Evolutionary conservation across 2,888 invertebrate genomes (phyloP).

Genomic region (Drosophila gaucha): DNA sequence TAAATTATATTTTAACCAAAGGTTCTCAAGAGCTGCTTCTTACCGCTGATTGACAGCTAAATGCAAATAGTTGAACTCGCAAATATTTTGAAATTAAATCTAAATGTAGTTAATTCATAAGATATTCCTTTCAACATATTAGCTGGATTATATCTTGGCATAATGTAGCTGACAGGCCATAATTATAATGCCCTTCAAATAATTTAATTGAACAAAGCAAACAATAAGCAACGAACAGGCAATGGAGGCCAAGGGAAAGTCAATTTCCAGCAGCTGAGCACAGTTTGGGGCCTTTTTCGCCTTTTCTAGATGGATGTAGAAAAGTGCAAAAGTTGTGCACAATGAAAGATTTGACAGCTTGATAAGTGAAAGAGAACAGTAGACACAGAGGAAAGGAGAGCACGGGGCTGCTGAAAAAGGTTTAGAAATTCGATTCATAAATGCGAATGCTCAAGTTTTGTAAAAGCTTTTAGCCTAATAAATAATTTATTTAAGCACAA

Average conservation of each 20-base stretch:
- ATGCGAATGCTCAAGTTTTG: constrained; percentile 6
- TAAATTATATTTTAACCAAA: constrained; percentile 28
- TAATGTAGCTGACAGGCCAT: constrained; percentile 21
- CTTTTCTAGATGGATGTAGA: constrained; percentile 35
- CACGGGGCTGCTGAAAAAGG: constrained; percentile 8
- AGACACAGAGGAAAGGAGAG: neutral
- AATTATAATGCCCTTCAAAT: constrained; percentile 43
- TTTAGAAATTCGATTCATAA: constrained; percentile 10
- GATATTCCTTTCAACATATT: constrained; percentile 11
- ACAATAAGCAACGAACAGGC: constrained; percentile 23
- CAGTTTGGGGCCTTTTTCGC: constrained; percentile 9
- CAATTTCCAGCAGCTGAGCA: constrained; percentile 19
- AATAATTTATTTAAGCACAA: constrained; percentile 5
- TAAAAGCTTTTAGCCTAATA: constrained; percentile 16
- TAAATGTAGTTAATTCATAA: constrained; percentile 1
- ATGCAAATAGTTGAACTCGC: constrained; percentile 15
- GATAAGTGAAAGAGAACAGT: neutral
- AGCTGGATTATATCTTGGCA: constrained; percentile 27
- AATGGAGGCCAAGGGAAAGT: constrained; percentile 8
- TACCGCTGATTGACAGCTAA: constrained; percentile 9
- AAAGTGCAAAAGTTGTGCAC: constrained; percentile 45
- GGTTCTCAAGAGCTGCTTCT: constrained; percentile 1
- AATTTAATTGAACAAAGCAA: constrained; percentile 33
- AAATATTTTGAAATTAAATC: neutral
- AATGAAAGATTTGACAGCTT: constrained; percentile 31